Conservation (phyloP, 2,797 vertebrate genomes). For the Danio kyathit region DNA sequence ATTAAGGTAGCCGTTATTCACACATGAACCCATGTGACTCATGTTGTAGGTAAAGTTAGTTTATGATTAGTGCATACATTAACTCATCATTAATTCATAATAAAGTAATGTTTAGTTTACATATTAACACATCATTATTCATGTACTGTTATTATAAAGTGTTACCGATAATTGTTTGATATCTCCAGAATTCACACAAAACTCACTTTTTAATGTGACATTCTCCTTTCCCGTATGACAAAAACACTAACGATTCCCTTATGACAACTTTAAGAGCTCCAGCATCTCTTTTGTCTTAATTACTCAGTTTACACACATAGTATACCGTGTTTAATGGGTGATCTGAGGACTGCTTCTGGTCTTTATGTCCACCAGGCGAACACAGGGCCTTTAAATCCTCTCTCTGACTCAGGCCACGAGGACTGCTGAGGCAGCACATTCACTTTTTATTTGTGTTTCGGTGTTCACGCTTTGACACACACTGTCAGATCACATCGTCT, state of each 20-base stretch:
- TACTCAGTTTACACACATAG: constrained; percentile 30
- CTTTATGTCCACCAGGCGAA: constrained; percentile 47
- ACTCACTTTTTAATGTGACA: neutral
- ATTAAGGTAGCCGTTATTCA: no score
- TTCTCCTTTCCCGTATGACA: neutral
- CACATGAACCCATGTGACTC: no score
- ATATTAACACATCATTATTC: no score
- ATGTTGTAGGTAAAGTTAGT: no score
- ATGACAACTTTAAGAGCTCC: constrained; percentile 15
- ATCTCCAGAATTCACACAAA: neutral
- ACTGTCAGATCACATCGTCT: constrained; percentile 58
- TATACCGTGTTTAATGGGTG: constrained; percentile 32
- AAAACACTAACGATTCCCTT: constrained; percentile 1
- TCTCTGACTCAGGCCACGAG: constrained; percentile 35
- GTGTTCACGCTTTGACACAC: constrained; percentile 49
- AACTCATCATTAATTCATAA: no score
- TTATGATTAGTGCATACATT: no score
- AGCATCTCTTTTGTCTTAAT: constrained; percentile 50
- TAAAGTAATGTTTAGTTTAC: no score
- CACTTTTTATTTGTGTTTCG: constrained; percentile 54
- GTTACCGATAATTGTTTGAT: neutral
- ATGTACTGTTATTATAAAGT: no score
- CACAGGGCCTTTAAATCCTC: constrained; percentile 42
- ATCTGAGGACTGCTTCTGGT: constrained; percentile 39
- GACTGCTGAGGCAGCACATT: constrained; percentile 55